Evolutionary conservation across 2,113 vertebrate genomes (phyloP).

Genomic region (Phalacrocorax aristotelis): DNA sequence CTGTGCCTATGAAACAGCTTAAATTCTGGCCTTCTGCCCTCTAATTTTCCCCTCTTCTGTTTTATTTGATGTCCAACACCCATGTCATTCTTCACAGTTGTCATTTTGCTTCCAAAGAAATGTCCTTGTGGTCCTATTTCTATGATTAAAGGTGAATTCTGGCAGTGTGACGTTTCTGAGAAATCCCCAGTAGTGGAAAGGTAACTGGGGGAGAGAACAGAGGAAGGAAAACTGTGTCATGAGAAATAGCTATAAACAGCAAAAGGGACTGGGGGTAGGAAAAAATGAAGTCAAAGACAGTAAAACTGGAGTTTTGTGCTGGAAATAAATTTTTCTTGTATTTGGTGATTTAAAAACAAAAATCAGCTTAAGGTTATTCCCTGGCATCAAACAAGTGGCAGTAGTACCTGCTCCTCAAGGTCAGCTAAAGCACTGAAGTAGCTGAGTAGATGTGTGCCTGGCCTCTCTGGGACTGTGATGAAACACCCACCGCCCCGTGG

Average conservation of each 20-base stretch:
- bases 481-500: neutral
- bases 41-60: neutral
- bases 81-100: neutral
- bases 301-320: neutral
- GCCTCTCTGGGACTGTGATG: neutral
- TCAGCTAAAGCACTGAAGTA: neutral
- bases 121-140: neutral
- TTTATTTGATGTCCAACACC: neutral
- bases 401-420: neutral
- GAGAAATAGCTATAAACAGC: neutral
- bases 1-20: neutral
- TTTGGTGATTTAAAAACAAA: neutral
- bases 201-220: neutral
- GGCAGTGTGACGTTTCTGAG: neutral
- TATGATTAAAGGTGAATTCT: neutral
- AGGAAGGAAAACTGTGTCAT: constrained; percentile 8
- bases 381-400: neutral
- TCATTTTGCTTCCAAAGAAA: neutral
- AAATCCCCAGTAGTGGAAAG: neutral
- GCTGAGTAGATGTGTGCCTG: neutral
- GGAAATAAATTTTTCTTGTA: neutral
- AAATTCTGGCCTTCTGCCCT: neutral
- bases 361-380: neutral
- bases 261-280: neutral
- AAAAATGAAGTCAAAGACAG: neutral